These are phyloP conservation scores for Caerostris darwini DNA, from an alignment of 1,140 invertebrate species.

Conservation along the genomic window DNA sequence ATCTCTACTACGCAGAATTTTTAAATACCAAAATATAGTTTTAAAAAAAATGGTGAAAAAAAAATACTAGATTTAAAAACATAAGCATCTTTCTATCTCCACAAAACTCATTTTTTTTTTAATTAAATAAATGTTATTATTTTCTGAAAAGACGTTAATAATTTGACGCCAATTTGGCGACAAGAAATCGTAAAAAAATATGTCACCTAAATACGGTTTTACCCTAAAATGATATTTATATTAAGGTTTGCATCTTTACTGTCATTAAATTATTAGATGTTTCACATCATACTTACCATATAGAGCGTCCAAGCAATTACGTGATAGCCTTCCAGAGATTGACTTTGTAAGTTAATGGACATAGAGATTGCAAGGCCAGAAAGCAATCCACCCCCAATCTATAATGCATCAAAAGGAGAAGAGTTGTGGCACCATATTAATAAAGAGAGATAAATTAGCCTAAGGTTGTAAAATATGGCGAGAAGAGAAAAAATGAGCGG, in stretches of 20 bases:
- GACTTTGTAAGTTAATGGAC: neutral
- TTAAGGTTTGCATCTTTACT: neutral
- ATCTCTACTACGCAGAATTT: no score
- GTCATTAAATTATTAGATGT: neutral
- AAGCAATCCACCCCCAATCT: slow-evolving; percentile 16
- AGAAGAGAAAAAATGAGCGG: neutral
- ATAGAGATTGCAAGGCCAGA: neutral
- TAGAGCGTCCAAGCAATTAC: neutral
- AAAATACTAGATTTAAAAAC: no score
- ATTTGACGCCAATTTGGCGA: no score
- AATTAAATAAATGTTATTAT: no score
- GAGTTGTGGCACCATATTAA: slow-evolving; percentile 29
- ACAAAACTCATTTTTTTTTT: no score
- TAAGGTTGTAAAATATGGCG: slow-evolving; percentile 7
- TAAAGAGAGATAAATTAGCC: slow-evolving; percentile 45
- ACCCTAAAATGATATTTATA: no score
- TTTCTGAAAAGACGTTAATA: no score
- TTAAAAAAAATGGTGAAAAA: no score
- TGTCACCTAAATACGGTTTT: no score
- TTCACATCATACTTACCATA: neutral
- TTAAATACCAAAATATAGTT: no score
- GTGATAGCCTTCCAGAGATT: slow-evolving; percentile 25
- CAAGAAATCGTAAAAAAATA: no score
- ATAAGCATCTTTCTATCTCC: no score
- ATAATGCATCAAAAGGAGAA: slow-evolving; percentile 48